phyloP scores from a whole-genome alignment of 2,888 invertebrate genomes.

The Noctua janthina region DNA sequence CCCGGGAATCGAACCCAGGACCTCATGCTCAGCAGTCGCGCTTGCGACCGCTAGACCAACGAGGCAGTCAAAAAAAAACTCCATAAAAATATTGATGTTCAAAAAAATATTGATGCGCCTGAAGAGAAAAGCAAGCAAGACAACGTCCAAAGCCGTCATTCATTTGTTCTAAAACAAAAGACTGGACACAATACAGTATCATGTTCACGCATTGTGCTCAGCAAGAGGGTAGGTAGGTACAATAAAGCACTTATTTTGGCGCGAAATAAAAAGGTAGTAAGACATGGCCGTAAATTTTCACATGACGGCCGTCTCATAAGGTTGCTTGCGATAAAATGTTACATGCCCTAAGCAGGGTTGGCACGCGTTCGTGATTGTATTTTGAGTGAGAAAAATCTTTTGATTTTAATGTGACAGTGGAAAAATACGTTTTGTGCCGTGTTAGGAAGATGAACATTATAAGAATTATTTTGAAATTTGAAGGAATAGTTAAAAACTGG shows the following conservation, averaged over 20 bases:
- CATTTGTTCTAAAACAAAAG: slow-evolving; percentile 32
- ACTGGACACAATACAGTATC: slow-evolving; percentile 13
- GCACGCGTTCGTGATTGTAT: neutral
- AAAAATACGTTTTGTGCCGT: neutral
- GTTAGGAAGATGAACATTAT: neutral
- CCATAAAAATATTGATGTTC: neutral
- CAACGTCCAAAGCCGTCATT: neutral
- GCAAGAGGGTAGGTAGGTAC: slow-evolving; percentile 29
- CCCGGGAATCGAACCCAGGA: neutral
- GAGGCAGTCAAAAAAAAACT: neutral
- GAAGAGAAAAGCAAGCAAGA: neutral
- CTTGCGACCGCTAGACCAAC: neutral
- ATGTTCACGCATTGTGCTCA: slow-evolving; percentile 37
- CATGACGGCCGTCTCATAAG: slow-evolving; percentile 69
- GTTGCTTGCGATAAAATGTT: slow-evolving; percentile 62
- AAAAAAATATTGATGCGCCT: no score
- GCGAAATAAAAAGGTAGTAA: slow-evolving; percentile 65
- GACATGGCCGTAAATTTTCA: slow-evolving; percentile 62
- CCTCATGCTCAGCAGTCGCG: neutral
- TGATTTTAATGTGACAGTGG: neutral
- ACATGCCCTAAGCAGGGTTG: slow-evolving; percentile 54
- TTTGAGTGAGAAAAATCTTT: neutral
- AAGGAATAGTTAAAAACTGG: neutral
- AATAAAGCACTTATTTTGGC: slow-evolving; percentile 64
- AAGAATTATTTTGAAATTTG: neutral